Evolutionary conservation across 2,888 invertebrate genomes (phyloP), one percentile per base, ranked within the genome.

Genomic region (Sphinx pinastri): DNA sequence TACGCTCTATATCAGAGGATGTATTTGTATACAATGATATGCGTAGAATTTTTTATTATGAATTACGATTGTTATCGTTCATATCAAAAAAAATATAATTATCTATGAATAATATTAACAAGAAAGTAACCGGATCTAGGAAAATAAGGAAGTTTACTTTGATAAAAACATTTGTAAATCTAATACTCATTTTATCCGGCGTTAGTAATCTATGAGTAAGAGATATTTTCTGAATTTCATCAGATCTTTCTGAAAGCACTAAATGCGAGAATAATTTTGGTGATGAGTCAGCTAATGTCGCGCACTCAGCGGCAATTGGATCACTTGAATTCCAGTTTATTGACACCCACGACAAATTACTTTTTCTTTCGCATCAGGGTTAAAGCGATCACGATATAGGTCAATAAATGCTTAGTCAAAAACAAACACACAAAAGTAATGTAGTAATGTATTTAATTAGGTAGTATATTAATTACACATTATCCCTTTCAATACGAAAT

Each of bases 251-350:
- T 14, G 68, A 10, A 25, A 52, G 31, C 14, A 31, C 19, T 63
- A 19, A 63, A 19, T 68, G 11, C 70, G 63, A 73, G 71, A 75
- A 76, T 78, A 78, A 78, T 82, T 83, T 83, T 72, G 75, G 77
- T 71, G 70, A 75, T 81, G 80, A 82, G 74, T 81, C 80, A 83
- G 78, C 70, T 72, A 71, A 74, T 74, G 71, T 75, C 70, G 67
- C 51, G 52, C n/a, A 67, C 49, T 69, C 69, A 68, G 54, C 74
- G 72, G 73, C 79, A 84, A 83, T 81, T 84, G 79, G 71, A 76
- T 78, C 78, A 82, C 75, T 82, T 81, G 77, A 77, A 74, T 77
- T 71, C 68, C 72, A 71, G 70, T 75, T 70, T 70, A 72, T 66
- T 70, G 57, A 75, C 78, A 74, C 78, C 79, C 79, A 82, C 81